Conservation (phyloP, 2,888 invertebrate genomes). For the Oxytorus armatus region DNA sequence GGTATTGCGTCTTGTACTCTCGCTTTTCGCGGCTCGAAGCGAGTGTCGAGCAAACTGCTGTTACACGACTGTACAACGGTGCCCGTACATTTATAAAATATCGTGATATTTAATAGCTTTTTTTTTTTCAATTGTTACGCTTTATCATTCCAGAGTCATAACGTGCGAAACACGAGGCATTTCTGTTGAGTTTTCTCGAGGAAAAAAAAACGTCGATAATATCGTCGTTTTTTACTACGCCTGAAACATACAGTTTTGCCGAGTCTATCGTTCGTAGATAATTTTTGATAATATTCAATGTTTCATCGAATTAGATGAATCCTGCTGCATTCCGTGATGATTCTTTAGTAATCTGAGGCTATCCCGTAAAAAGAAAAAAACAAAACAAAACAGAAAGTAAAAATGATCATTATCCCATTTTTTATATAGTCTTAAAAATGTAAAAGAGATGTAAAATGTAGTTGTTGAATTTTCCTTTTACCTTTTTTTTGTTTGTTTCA, state of each 20-base stretch:
- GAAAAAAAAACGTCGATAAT: constrained; percentile 32
- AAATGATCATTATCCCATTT: constrained; percentile 14
- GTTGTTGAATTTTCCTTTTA: constrained; percentile 57
- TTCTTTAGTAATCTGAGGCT: constrained; percentile 85
- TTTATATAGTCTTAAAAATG: constrained; percentile 3
- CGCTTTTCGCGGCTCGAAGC: constrained; percentile 71
- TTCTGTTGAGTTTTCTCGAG: constrained; percentile 11
- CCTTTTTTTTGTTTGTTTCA: constrained; percentile 57
- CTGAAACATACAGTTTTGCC: constrained; percentile 15
- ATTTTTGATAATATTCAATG: constrained; percentile 11
- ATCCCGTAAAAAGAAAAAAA: constrained; percentile 41
- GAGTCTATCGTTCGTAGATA: constrained; percentile 20
- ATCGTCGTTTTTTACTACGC: constrained; percentile 27
- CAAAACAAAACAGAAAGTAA: too few species aligned
- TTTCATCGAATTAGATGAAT: constrained; percentile 65
- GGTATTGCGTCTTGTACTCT: constrained; percentile 65
- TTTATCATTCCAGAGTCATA: constrained; percentile 13
- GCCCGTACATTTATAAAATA: constrained; percentile 70
- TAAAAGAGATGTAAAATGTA: constrained; percentile 10
- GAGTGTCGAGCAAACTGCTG: constrained; percentile 66
- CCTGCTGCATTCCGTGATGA: constrained; percentile 80
- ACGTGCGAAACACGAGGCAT: constrained; percentile 22
- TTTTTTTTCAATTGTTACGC: neutral
- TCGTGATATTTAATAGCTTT: constrained; percentile 8
- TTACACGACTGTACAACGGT: constrained; percentile 60